phyloP scores from a whole-genome alignment of 2,888 invertebrate genomes.

The Hirtodrosophila cameraria region DNA sequence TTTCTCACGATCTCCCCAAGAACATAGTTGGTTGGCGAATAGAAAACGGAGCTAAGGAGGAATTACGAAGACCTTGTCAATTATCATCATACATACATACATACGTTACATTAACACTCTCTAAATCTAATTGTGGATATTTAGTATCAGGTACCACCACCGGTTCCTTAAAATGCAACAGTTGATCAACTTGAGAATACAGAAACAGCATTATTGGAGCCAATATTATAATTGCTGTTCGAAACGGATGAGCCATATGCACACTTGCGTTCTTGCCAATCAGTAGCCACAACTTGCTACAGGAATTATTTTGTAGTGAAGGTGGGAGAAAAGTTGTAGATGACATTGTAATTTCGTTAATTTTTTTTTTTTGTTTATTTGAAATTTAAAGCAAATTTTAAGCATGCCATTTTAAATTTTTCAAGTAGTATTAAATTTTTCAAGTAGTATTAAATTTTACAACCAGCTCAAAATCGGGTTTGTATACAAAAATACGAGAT shows the following conservation, averaged over 20 bases:
- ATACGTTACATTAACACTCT: constrained; percentile 28
- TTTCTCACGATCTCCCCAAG: neutral
- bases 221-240: constrained; percentile 7
- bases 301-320: neutral
- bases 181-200: constrained; percentile 5
- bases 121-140: neutral
- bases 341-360: constrained; percentile 37
- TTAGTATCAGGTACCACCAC: neutral
- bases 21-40: constrained; percentile 35
- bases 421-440: too few species aligned
- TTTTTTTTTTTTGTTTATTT: constrained; percentile 1
- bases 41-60: constrained; percentile 25
- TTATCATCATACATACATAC: constrained; percentile 16
- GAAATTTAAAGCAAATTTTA: constrained; percentile 30
- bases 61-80: neutral
- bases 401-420: too few species aligned
- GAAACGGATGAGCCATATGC: constrained; percentile 27
- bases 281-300: constrained; percentile 25
- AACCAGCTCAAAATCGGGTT: too few species aligned
- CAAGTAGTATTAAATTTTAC: too few species aligned
- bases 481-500: too few species aligned
- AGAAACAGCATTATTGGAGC: constrained; percentile 25
- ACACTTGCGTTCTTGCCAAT: constrained; percentile 32
- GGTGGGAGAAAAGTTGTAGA: neutral
- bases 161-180: neutral